Evolutionary conservation across 2,113 vertebrate genomes (phyloP).

Genomic region (Oryzias curvinotus): DNA sequence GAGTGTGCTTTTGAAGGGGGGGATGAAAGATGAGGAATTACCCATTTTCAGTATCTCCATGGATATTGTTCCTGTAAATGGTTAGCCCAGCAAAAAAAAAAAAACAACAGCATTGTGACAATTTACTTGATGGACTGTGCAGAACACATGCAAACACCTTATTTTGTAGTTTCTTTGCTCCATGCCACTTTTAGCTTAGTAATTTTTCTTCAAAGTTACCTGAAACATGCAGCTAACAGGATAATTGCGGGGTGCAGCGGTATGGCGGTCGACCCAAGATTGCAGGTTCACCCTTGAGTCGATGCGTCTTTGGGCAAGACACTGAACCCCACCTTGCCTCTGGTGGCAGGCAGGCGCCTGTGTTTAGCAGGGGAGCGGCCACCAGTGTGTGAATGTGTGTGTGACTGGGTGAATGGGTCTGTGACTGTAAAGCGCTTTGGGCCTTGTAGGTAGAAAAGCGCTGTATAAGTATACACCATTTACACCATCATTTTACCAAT

Average conservation of each 20-base stretch:
- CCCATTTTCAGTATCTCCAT: slow-evolving; percentile 22
- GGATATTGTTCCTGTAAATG: slow-evolving; percentile 14
- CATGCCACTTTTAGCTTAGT: slow-evolving; percentile 15
- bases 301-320: too few species aligned
- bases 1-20: slow-evolving; percentile 4
- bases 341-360: too few species aligned
- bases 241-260: too few species aligned
- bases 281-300: too few species aligned
- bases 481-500: background rate
- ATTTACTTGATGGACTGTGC: slow-evolving; percentile 32
- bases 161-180: slow-evolving; percentile 15
- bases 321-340: too few species aligned
- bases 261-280: too few species aligned
- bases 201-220: background rate
- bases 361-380: too few species aligned
- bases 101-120: slow-evolving; percentile 2
- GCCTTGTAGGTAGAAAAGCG: too few species aligned
- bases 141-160: slow-evolving; percentile 18
- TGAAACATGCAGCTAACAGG: slow-evolving; percentile 4
- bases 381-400: too few species aligned
- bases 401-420: too few species aligned
- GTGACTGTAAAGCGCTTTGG: too few species aligned
- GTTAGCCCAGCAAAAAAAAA: slow-evolving; percentile 9
- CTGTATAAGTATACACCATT: too few species aligned
- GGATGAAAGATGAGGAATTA: slow-evolving; percentile 28